Conservation (phyloP, 2,797 vertebrate species). For the Lagorchestes hirsutus region DNA sequence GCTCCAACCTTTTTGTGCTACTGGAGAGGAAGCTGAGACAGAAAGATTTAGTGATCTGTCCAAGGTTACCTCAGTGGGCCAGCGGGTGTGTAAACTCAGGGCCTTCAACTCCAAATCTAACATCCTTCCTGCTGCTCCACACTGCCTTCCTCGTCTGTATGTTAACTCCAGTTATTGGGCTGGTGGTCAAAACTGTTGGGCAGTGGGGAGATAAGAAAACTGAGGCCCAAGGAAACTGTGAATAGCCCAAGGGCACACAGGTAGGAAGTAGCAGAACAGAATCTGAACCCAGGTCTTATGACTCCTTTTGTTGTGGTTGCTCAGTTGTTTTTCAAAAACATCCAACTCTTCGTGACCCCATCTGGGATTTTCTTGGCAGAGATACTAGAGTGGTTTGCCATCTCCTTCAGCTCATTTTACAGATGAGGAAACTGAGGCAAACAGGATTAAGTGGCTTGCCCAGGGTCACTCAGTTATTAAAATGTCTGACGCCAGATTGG, state of each 20-base stretch:
- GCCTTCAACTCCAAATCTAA: neutral
- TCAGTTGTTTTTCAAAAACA: neutral
- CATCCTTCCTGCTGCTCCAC: neutral
- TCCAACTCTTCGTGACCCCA: neutral
- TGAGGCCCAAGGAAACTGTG: neutral
- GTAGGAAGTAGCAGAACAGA: neutral
- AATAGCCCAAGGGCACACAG: neutral
- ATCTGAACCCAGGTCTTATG: neutral
- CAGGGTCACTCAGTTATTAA: neutral
- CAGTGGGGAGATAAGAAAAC: neutral
- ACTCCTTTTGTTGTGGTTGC: neutral
- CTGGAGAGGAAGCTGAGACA: neutral
- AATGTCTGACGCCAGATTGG: neutral
- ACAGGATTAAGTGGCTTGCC: neutral
- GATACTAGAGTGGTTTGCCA: neutral
- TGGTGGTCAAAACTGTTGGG: neutral
- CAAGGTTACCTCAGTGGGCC: neutral
- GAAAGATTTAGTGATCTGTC: neutral
- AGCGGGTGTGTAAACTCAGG: neutral
- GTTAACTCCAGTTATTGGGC: neutral
- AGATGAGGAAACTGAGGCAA: neutral
- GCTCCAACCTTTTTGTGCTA: neutral
- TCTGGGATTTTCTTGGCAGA: neutral
- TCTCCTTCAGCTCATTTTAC: neutral
- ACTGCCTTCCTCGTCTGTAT: neutral